phyloP scores from a whole-genome alignment of 2,113 vertebrate species.

The Vidua chalybeata region DNA sequence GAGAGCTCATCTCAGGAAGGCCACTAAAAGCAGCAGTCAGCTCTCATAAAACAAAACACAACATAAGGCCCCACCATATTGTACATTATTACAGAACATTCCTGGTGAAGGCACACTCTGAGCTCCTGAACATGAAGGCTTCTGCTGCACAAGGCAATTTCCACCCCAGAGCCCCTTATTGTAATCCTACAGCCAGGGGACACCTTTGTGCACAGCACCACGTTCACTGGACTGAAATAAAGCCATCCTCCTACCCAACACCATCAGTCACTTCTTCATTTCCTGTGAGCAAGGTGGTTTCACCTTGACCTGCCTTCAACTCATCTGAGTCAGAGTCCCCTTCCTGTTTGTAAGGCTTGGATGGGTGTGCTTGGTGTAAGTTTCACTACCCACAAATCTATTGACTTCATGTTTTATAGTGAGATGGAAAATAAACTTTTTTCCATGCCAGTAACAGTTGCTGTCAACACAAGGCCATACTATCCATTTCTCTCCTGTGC shows the following conservation, averaged over 20 bases:
- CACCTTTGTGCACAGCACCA: neutral
- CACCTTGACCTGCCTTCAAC: neutral
- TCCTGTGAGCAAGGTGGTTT: neutral
- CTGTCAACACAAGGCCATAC: neutral
- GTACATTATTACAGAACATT: neutral
- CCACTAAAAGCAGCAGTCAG: neutral
- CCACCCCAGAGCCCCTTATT: neutral
- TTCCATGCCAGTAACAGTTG: neutral
- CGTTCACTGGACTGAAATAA: neutral
- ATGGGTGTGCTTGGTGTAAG: neutral
- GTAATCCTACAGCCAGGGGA: neutral
- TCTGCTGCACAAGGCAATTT: neutral
- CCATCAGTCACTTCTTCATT: neutral
- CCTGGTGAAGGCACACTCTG: neutral
- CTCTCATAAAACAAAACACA: neutral
- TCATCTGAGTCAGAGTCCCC: neutral
- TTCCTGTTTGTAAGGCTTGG: neutral
- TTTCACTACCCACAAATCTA: neutral
- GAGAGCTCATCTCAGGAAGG: neutral
- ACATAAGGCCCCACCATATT: neutral
- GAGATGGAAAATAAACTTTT: neutral
- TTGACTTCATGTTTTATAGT: neutral
- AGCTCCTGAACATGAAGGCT: neutral
- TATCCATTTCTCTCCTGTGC: neutral
- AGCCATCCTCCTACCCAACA: neutral